Conservation (phyloP, 92 coral and sea anemone species). For the Phenganax subtilis region DNA sequence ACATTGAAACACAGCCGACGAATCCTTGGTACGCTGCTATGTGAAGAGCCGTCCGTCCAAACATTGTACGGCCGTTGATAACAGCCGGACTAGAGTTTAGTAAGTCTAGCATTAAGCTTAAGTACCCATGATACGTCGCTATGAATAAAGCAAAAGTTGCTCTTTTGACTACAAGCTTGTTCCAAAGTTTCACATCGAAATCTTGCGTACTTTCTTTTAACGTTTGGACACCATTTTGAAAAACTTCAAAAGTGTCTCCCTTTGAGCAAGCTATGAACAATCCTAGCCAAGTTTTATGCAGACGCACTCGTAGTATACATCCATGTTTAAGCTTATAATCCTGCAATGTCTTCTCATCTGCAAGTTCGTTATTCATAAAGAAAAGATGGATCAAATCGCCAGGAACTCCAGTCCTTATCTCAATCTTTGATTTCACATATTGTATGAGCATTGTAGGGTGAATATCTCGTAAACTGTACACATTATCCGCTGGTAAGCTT, state of each 20-base stretch:
- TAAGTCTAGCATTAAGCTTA: constrained; percentile 77
- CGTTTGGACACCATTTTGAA: constrained; percentile 87
- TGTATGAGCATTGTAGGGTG: constrained; percentile 54
- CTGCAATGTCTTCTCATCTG: constrained; percentile 53
- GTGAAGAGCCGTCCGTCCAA: constrained; percentile 82
- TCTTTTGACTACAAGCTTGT: constrained; percentile 74
- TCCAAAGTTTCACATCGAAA: constrained; percentile 75
- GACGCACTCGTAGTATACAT: constrained; percentile 69
- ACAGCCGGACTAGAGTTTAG: constrained; percentile 85
- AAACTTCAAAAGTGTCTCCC: constrained; percentile 85
- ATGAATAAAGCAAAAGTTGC: constrained; percentile 86
- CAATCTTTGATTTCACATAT: constrained; percentile 78
- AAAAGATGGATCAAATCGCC: constrained; percentile 71
- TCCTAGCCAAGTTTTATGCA: constrained; percentile 67
- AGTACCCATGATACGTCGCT: constrained; percentile 86
- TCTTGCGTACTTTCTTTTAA: constrained; percentile 46
- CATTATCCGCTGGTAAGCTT: constrained; percentile 76
- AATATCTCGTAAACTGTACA: constrained; percentile 62
- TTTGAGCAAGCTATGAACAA: constrained; percentile 87
- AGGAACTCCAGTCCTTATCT: constrained; percentile 86
- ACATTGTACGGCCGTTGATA: constrained; percentile 72
- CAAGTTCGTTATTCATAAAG: constrained; percentile 77
- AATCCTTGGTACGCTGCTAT: constrained; percentile 92
- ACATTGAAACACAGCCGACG: constrained; percentile 89
- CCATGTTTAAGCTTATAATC: constrained; percentile 71